A percentile compares a stretch with the other conserved stretches of the same genome.
Conservation (phyloP, 2,797 vertebrate species). For the Macrochelys suwanniensis region DNA sequence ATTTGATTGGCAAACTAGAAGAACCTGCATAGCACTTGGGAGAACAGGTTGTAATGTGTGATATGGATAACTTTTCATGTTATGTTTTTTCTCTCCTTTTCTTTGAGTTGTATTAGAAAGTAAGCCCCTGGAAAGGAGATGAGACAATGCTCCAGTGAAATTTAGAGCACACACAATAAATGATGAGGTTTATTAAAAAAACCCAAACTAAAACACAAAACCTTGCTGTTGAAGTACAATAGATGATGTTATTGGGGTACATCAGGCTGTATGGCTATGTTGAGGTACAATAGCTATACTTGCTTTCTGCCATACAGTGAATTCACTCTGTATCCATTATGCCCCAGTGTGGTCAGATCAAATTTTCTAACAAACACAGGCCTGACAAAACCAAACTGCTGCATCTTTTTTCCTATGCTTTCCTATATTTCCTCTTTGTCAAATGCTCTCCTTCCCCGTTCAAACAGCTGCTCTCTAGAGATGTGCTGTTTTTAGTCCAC, state of each 20-base stretch:
- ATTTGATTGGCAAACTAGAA: background rate
- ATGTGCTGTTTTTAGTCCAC: too few species aligned
- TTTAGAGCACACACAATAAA: background rate
- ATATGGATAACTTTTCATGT: background rate
- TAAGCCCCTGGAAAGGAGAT: background rate
- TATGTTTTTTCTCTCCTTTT: too few species aligned
- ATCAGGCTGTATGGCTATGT: background rate
- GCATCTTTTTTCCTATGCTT: accelerated
- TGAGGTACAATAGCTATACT: background rate
- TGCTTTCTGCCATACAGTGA: too few species aligned
- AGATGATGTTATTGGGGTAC: background rate
- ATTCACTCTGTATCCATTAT: too few species aligned
- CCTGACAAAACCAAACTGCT: background rate
- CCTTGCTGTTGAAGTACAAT: background rate
- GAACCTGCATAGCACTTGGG: background rate
- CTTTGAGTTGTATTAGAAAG: background rate
- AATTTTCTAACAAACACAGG: too few species aligned
- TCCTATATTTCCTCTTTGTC: background rate
- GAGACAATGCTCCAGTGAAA: background rate
- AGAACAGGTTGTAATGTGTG: background rate
- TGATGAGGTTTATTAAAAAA: accelerated
- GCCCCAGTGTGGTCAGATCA: too few species aligned
- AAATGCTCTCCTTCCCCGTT: accelerated
- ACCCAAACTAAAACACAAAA: background rate
- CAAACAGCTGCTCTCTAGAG: background rate